Conservation (phyloP, 1,140 invertebrate species). For the Meteorus sp. region DNA sequence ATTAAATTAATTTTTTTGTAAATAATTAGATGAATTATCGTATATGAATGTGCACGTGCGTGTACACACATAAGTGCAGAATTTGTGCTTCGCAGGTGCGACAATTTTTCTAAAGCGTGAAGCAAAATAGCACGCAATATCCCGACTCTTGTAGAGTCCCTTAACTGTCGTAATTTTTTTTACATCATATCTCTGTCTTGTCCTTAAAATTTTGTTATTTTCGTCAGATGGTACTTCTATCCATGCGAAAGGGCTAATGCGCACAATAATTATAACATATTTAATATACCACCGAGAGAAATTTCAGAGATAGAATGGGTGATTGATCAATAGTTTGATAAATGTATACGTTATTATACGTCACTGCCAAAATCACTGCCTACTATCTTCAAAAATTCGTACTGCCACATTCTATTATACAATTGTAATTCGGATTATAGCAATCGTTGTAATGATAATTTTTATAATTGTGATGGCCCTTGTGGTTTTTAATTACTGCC, state of each 20-base stretch:
- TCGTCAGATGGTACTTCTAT: constrained; percentile 7
- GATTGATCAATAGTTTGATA: neutral
- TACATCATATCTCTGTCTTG: neutral
- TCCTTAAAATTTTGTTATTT: constrained; percentile 1
- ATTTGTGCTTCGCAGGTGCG: constrained; percentile 4
- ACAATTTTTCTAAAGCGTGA: no score
- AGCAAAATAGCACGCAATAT: neutral
- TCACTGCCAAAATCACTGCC: constrained; percentile 3
- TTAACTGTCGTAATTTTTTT: no score
- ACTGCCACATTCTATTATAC: no score
- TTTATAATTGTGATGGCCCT: neutral
- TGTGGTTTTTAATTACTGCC: neutral
- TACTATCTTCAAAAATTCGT: no score
- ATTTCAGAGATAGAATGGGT: constrained; percentile 2
- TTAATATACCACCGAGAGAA: constrained; percentile 16
- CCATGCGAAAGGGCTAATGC: neutral
- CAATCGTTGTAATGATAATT: neutral
- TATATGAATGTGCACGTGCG: constrained; percentile 1
- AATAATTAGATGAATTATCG: constrained; percentile 22
- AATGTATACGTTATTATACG: neutral
- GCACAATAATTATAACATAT: constrained; percentile 17
- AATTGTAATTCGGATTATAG: no score
- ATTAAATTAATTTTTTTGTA: constrained; percentile 11
- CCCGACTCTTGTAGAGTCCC: constrained; percentile 22
- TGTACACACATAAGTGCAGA: no score